Evolutionary conservation across 2,113 vertebrate species (phyloP).

Genomic region (Oncorhynchus mykiss): DNA sequence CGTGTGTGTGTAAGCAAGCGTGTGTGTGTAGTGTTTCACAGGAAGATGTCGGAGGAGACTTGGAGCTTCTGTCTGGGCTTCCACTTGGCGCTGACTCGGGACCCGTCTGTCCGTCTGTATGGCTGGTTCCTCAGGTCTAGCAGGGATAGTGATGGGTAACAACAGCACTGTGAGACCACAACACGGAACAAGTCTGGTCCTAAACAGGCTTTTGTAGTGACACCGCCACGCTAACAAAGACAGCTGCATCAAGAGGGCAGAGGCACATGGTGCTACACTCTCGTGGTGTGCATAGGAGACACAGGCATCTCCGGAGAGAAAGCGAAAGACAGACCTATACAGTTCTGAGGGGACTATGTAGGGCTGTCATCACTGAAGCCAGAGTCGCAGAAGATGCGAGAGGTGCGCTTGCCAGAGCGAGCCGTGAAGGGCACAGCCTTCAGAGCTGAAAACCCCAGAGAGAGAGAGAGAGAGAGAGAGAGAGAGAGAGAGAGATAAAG

Average conservation of each 20-base stretch:
- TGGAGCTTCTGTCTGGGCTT: slow-evolving; percentile 78
- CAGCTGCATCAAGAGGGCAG: background rate
- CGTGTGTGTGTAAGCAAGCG: background rate
- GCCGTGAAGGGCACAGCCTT: slow-evolving; percentile 92
- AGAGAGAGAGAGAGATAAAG: background rate
- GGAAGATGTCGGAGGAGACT: slow-evolving; percentile 81
- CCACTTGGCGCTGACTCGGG: slow-evolving; percentile 81
- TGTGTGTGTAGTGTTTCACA: slow-evolving; percentile 61
- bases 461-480: background rate
- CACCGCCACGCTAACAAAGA: background rate
- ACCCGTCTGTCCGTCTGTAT: slow-evolving; percentile 81
- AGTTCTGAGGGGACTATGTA: slow-evolving; percentile 50
- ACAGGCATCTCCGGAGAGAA: background rate
- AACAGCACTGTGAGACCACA: background rate
- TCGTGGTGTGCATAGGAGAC: background rate
- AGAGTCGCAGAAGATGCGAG: slow-evolving; percentile 85
- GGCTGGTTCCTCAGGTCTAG: slow-evolving; percentile 90
- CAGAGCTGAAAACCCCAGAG: slow-evolving; percentile 76
- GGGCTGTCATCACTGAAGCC: slow-evolving; percentile 84
- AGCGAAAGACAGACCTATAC: slow-evolving; percentile 28
- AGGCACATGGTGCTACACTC: background rate
- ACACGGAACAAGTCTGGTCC: background rate
- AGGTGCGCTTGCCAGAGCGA: slow-evolving; percentile 88
- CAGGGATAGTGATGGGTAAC: background rate
- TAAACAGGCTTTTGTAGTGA: background rate